These are phyloP conservation scores for Cydia splendana DNA, from an alignment of 1,140 invertebrate genomes.

Conservation along the genomic window DNA sequence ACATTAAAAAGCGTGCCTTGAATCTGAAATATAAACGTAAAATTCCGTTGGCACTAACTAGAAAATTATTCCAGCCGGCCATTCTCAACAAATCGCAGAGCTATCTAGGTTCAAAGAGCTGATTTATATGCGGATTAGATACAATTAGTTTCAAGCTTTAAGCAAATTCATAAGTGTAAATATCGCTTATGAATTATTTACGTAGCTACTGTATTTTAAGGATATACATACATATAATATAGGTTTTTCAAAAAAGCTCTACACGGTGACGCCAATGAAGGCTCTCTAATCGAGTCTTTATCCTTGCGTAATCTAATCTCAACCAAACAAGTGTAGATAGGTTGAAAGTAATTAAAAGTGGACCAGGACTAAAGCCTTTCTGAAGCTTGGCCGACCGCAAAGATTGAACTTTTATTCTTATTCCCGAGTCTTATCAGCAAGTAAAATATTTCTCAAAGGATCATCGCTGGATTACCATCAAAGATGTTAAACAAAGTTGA, in stretches of 20 bases:
- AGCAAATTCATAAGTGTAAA: not conserved
- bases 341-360: slow-evolving; percentile 56
- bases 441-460: slow-evolving; percentile 28
- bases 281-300: not conserved
- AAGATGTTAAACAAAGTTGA: slow-evolving; percentile 29
- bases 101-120: not conserved
- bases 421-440: slow-evolving; percentile 21
- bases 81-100: not conserved
- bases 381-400: slow-evolving; percentile 35
- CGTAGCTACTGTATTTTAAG: not conserved
- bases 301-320: slow-evolving; percentile 29
- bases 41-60: not conserved
- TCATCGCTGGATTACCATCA: slow-evolving; percentile 23
- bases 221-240: not conserved
- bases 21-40: too few relatives aligned
- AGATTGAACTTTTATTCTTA: slow-evolving; percentile 27
- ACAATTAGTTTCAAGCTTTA: not conserved
- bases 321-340: slow-evolving; percentile 44
- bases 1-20: too few relatives aligned
- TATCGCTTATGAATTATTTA: slow-evolving; percentile 17
- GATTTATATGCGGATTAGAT: not conserved
- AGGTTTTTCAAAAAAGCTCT: not conserved
- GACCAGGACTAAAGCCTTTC: slow-evolving; percentile 46
- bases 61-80: not conserved
- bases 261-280: not conserved